Evolutionary conservation across 2,113 vertebrate genomes (phyloP).

Genomic region (Recurvirostra avosetta): DNA sequence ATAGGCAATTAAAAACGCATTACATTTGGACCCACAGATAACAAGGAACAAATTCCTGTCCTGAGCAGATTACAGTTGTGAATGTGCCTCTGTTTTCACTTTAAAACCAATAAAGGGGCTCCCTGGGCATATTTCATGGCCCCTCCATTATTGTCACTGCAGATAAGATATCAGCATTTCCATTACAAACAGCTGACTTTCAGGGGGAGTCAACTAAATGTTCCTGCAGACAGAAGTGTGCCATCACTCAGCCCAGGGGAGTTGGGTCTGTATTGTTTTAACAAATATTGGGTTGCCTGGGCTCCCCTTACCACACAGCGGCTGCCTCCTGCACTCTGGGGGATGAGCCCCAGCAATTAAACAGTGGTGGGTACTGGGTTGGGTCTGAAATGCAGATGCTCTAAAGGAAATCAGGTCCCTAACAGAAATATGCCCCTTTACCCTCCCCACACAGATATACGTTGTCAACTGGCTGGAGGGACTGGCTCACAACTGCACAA

Average conservation of each 20-base stretch:
- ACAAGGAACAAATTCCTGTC: slow-evolving; percentile 43
- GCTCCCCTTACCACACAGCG: background rate
- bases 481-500: background rate
- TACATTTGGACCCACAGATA: slow-evolving; percentile 63
- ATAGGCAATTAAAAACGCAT: slow-evolving; percentile 77
- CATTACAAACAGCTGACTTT: background rate
- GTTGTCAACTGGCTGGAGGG: background rate
- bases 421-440: background rate
- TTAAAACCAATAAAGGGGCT: background rate
- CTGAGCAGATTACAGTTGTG: slow-evolving; percentile 25
- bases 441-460: too few species aligned
- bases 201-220: background rate
- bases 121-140: background rate
- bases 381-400: background rate
- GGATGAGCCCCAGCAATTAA: background rate
- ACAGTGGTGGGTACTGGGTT: rapidly evolving
- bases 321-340: background rate
- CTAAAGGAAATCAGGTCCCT: background rate
- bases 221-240: background rate
- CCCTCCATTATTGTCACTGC: background rate
- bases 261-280: background rate
- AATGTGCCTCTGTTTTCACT: background rate
- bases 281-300: background rate
- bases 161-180: slow-evolving; percentile 15
- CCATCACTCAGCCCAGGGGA: background rate